Base-by-base conservation (phyloP, 2,888 invertebrate genomes). In the Byasa hedistus region DNA sequence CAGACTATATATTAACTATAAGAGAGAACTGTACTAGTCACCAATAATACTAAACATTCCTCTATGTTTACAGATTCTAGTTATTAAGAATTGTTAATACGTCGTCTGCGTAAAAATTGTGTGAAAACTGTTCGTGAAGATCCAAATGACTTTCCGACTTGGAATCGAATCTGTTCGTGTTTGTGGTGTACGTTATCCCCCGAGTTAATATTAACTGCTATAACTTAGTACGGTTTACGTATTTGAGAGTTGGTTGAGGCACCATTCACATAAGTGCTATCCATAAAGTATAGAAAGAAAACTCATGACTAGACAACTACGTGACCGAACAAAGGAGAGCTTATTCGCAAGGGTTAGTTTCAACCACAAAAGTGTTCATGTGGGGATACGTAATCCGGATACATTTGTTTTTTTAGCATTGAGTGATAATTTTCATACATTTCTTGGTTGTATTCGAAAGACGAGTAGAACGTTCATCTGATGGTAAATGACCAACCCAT, bases 261-360 rank as follows among this genome's bases (percentile, higher is more conserved):
- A 2, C 61, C 39, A 62, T 62, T 62, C 44, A 44, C 22, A 56
- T 56, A 48, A 62, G 62, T 27, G 44, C 57, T 36, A 36, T 57
- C 48, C 36, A 57, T 32, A 57, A 36, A 48, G 59, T 59, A 59
- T 58, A 39, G 58, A 64, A 64, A 32, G 44, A 64, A 57, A 63
- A 58, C 21, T 59, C 58, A 24, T 64, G 59, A 64, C 52, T 58
- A 64, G 54, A 64, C 54, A 64, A 58, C 64, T 64, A 64, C 64
- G 64, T 64, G 64, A 64, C 64, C 54, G 58, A 64, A 64, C 64
- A 64, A 64, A 64, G 64, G 52, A 19, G 58, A 64, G 24, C 17
- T 44, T 59, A 59, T 52, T 36, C 52, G 36, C 39, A 58, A 59
- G 58, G 54, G 36, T 59, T 58, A 58, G 58, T 64, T 58, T 52